These are phyloP conservation scores for Drosophila buzzatii DNA, from an alignment of 2,888 invertebrate species.

Conservation along the genomic window DNA sequence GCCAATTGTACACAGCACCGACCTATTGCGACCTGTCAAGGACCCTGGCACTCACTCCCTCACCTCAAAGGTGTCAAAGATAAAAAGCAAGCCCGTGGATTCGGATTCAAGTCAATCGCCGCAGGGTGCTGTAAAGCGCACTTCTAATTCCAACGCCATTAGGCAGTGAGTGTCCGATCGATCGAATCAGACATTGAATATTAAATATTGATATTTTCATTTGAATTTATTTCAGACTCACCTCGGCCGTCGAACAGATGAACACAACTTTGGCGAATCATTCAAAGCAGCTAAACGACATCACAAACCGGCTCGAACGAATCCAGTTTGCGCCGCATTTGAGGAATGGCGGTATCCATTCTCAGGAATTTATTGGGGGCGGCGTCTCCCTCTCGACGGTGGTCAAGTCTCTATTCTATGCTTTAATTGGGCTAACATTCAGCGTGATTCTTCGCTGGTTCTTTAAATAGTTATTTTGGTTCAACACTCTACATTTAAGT, in stretches of 20 bases:
- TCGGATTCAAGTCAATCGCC: constrained; percentile 86
- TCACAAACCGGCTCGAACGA: constrained; percentile 81
- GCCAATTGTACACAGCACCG: constrained; percentile 86
- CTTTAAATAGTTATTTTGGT: constrained; percentile 70
- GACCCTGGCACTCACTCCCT: constrained; percentile 20
- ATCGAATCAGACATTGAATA: not conserved
- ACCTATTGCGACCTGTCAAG: constrained; percentile 32
- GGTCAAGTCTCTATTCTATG: constrained; percentile 75
- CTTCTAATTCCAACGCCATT: constrained; percentile 49
- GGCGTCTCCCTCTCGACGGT: constrained; percentile 75
- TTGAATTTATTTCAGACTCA: constrained; percentile 82
- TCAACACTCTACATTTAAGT: constrained; percentile 50
- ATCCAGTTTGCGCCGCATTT: constrained; percentile 78
- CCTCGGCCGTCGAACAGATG: constrained; percentile 86
- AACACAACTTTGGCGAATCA: constrained; percentile 87
- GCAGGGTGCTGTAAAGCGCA: constrained; percentile 72
- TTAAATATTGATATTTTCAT: not conserved
- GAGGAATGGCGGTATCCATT: constrained; percentile 29
- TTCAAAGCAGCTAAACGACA: constrained; percentile 85
- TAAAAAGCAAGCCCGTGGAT: constrained; percentile 64
- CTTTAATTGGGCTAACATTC: constrained; percentile 72
- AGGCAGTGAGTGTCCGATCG: constrained; percentile 63
- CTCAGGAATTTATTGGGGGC: constrained; percentile 51
- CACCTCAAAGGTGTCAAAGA: constrained; percentile 32
- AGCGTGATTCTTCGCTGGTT: constrained; percentile 81